Base-by-base conservation (phyloP, 35 echinoderm and acorn worm species). In the Apostichopus japonicus region DNA sequence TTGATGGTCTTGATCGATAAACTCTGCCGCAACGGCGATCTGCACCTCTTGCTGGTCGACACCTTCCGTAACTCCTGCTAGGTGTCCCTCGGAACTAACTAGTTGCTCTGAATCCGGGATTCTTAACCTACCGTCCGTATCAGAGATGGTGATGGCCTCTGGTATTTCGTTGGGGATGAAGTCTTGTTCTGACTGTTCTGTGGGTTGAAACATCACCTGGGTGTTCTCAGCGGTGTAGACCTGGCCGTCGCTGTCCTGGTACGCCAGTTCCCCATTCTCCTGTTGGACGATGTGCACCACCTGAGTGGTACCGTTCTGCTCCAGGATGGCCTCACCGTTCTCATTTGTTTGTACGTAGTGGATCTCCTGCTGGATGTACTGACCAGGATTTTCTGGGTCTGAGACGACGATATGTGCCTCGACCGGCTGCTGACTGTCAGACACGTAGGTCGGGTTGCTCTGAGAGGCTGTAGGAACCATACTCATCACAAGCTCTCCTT, bases 221-320 rank as follows among this genome's bases (percentile, higher is more conserved):
- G 86, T 65, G n/a, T 89, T 63, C 56, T 89, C 56, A 7, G 86
- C 67, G 16, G 86, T 72, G 67, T 72, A 89, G 16, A 89, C 86
- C 63, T 89, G 86, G 8, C 90, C 90, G 24, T 55, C 52, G 52
- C 52, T 55, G 52, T 91, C 90, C 71, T 79, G 90, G 75, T 91
- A 91, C 4, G 77, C 90, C 90, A 91, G 77, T 67, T 91, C 72
- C 0, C 90, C 90, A 78, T 91, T 91, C 25, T 91, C 55, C 73
- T 79, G 71, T 58, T 58, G 75, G 15, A 91, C 54, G 23, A 91
- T 77, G 23, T 91, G 90, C 10, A 91, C 76, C 71, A 91, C 76
- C 33, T 91, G 71, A 24, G 72, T 76, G 16, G 71, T 91, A 77
- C 61, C 90, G 23, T 77, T 78, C 51, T 89, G 61, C 17, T 67